Base-by-base conservation (phyloP, 2,113 vertebrate genomes). In the Mustela lutreola region DNA sequence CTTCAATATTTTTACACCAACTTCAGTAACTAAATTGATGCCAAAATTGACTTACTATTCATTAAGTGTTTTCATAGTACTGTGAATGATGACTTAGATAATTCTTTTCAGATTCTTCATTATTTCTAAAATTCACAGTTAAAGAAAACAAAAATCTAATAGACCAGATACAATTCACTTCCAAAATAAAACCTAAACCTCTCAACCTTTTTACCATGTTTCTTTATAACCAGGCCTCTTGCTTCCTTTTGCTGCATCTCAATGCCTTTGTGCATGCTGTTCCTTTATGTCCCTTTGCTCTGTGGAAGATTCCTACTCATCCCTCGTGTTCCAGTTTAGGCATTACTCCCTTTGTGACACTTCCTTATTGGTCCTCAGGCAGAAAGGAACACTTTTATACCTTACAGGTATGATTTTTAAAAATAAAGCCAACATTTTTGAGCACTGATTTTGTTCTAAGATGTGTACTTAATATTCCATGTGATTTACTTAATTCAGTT, bases 101-200 rank as follows among this genome's bases (percentile, higher is more conserved):
- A 70, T 16, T 89, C 12, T 67, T 90, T 58, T 86, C 45, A 73
- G 4, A 58, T 53, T 86, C 53, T 67, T 12, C 31, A 24, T 85
- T 76, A 63, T 82, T 83, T 94, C 19, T 80, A 93, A 97, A 94
- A 73, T 11, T 86, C 39, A 45, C 26, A 73, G 22, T 67, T 85
- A 94, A 89, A 81, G 10, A 50, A 76, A 89, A 76, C 75, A 42
- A 31, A 84, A 87, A 62, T 84, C 26, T 82, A 36, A 75, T 21
- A 73, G 8, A 39, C 11, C 4, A 91, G 70, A 22, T 21, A 79
- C 1, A 7, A 82, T 36, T 96, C 9, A 92, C 33, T 87, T 87
- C 48, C n/a, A 26, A 7, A 86, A 73, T 90, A 56, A 86, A 83
- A 45, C 28, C 4, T 79, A 78, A 88, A 70, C 4, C 53, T 86